phyloP scores from a whole-genome alignment of 2,888 invertebrate genomes.

The Pyrochroa serraticornis region DNA sequence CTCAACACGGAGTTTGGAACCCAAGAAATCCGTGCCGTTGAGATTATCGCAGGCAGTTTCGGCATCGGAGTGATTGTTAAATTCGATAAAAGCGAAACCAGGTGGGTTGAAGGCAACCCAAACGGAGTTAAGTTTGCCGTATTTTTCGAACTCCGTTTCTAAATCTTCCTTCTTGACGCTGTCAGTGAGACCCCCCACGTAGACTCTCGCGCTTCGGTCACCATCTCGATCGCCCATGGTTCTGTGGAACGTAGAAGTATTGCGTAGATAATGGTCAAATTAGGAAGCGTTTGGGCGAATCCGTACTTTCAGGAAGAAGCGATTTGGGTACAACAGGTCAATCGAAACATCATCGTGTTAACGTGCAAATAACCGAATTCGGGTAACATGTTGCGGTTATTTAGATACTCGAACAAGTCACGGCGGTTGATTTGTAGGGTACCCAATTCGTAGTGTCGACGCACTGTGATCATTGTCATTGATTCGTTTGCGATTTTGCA shows the following conservation, averaged over 20 bases:
- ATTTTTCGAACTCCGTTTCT: slow-evolving; percentile 89
- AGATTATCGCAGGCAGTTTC: slow-evolving; percentile 87
- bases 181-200: slow-evolving; percentile 88
- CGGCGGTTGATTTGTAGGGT: slow-evolving; percentile 26
- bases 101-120: slow-evolving; percentile 95
- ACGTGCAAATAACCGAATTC: slow-evolving; percentile 37
- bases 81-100: slow-evolving; percentile 93
- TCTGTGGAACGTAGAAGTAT: slow-evolving; percentile 57
- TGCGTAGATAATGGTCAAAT: slow-evolving; percentile 43
- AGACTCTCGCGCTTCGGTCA: slow-evolving; percentile 75
- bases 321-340: slow-evolving; percentile 38
- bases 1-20: slow-evolving; percentile 86
- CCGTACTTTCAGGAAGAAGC: slow-evolving; percentile 46
- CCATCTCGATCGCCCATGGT: slow-evolving; percentile 50
- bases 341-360: slow-evolving; percentile 35
- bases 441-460: slow-evolving; percentile 33
- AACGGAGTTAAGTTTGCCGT: slow-evolving; percentile 88
- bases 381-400: slow-evolving; percentile 36
- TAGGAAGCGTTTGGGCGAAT: slow-evolving; percentile 56
- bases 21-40: slow-evolving; percentile 87
- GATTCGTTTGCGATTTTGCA: slow-evolving; percentile 38
- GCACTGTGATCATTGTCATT: slow-evolving; percentile 37
- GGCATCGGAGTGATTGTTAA: slow-evolving; percentile 86
- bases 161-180: slow-evolving; percentile 91
- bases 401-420: slow-evolving; percentile 47